A percentile compares a stretch with the other conserved stretches of the same genome.
Conservation (phyloP, 2,113 vertebrate genomes). For the Pomatostomus ruficeps region DNA sequence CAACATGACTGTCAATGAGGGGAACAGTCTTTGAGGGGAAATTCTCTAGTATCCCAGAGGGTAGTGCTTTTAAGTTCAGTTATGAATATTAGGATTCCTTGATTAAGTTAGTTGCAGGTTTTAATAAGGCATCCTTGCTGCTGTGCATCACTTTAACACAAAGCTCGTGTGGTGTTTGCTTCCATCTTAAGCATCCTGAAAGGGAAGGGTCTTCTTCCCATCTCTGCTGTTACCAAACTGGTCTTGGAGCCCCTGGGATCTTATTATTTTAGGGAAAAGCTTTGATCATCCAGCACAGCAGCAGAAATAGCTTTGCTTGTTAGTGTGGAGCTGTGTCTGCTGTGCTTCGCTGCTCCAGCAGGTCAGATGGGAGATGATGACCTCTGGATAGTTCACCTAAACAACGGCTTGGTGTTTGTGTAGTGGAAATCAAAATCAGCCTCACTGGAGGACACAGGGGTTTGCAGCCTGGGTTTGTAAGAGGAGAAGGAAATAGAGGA, state of each 20-base stretch:
- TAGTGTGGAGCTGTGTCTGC: background rate
- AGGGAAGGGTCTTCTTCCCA: background rate
- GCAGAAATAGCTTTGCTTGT: background rate
- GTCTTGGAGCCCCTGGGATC: background rate
- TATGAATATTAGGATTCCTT: background rate
- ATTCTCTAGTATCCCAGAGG: background rate
- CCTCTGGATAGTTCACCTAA: background rate
- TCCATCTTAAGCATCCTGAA: background rate
- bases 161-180: background rate
- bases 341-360: background rate
- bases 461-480: background rate
- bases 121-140: background rate
- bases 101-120: background rate
- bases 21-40: slow-evolving; percentile 3
- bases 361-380: background rate
- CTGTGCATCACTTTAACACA: background rate
- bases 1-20: slow-evolving; percentile 6
- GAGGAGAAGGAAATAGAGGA: background rate
- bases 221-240: background rate
- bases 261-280: background rate
- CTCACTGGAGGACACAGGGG: background rate
- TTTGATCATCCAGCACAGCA: background rate
- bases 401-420: background rate
- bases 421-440: background rate
- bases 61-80: background rate